Evolutionary conservation across 2,797 vertebrate genomes (phyloP), one percentile per base, ranked within the genome.

Genomic region (Ctenopoma kingsleyae): DNA sequence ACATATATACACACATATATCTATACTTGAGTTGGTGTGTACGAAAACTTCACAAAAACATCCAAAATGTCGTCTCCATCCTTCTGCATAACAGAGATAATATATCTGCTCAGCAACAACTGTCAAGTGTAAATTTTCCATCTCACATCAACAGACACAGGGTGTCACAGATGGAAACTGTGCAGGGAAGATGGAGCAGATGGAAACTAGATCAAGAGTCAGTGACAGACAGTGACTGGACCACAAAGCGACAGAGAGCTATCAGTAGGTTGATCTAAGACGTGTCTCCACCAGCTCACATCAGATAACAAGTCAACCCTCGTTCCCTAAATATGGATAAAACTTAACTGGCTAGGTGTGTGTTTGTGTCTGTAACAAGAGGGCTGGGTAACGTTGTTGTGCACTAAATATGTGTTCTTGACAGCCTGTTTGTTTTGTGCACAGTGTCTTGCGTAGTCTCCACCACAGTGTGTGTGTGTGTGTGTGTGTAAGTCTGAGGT

Each of bases 221-320:
- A 32, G 30, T 32, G 30, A 32, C 30, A 9, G 41, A 56, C 40
- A 50, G 27, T 54, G 55, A 51, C 19, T 55, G 67, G 78, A 59
- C 66, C 35, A 50, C 35, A 23, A 59, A 55, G 32, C 68, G 35
- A 64, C 20, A 4, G 10, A 15, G 51, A 71, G 48, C 74, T 68
- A 66, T 67, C 76, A 78, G 69, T 68, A 55, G 49, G 47, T 71
- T 76, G 20, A 44, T 69, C 49, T 72, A 8, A 17, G 48, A 27
- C 69, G 56, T 76, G 53, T 52, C 68, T 70, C n/a, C 6, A 73
- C 75, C 54, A 17, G 66, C 68, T 40, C 23, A 50, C 20, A 69
- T 71, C 69, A 71, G 70, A 83, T 78, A 76, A 85, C 47, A 46
- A 32, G 46, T 60, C 68, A 55, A 22, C 1, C 20, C 27, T 30